Conservation (phyloP, 2,797 vertebrate genomes). For the Taenioides sp. region DNA sequence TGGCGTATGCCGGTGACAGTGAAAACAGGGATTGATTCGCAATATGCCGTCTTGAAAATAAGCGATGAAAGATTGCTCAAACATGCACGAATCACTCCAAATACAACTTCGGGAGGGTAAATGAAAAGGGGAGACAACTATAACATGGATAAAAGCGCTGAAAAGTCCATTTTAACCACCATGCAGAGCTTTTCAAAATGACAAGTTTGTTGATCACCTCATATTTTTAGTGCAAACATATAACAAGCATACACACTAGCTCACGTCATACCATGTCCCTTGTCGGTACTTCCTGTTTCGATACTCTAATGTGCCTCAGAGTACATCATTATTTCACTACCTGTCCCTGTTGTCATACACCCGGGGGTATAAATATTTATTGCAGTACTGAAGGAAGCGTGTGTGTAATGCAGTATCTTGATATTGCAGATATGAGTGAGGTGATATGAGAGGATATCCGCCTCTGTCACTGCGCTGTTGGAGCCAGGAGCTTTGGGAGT, state of each 20-base stretch:
- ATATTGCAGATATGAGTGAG: slow-evolving; percentile 1
- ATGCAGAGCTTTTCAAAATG: neutral
- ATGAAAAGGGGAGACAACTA: too few relatives aligned
- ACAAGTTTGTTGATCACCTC: neutral
- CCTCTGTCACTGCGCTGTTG: neutral
- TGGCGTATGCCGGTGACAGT: too few relatives aligned
- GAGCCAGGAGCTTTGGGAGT: slow-evolving; percentile 1
- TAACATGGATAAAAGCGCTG: too few relatives aligned
- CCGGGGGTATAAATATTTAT: neutral
- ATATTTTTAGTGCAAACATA: neutral
- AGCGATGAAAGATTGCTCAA: too few relatives aligned
- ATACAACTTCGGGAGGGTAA: too few relatives aligned
- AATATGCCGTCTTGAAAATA: too few relatives aligned
- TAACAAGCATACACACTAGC: neutral
- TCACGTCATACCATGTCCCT: neutral
- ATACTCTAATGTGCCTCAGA: neutral
- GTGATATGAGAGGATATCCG: slow-evolving; percentile 1
- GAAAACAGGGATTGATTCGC: too few relatives aligned
- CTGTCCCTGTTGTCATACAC: neutral
- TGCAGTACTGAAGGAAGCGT: neutral
- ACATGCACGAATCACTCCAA: too few relatives aligned
- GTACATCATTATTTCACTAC: slow-evolving; percentile 1
- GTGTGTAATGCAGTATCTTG: neutral
- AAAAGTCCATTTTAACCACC: too few relatives aligned
- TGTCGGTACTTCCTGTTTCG: neutral